Evolutionary conservation across 2,113 vertebrate genomes (phyloP).

Genomic region (Gila orcuttii): DNA sequence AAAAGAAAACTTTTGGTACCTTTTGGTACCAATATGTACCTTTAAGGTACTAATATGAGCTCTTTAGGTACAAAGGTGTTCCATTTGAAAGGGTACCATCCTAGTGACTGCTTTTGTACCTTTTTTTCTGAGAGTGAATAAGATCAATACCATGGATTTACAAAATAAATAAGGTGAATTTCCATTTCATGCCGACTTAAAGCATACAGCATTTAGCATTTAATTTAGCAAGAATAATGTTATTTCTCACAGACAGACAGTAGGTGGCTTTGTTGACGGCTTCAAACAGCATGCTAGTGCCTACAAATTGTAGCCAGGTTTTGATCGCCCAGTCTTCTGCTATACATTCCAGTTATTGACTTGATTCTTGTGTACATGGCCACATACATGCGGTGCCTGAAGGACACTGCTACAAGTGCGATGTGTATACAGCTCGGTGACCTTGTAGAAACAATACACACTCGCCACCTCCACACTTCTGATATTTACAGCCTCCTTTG

Average conservation of each 20-base stretch:
- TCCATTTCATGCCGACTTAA: neutral
- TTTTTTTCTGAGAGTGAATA: no score
- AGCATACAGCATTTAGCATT: neutral
- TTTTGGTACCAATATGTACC: no score
- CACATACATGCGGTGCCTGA: conserved; percentile 26
- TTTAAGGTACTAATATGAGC: no score
- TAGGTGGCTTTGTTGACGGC: neutral
- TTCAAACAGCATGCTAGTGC: neutral
- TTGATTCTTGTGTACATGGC: neutral
- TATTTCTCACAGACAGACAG: neutral
- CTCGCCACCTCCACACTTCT: conserved; percentile 50
- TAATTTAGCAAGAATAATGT: neutral
- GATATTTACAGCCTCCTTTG: conserved; percentile 54
- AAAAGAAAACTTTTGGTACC: no score
- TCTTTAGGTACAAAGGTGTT: no score
- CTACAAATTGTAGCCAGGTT: neutral
- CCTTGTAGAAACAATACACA: conserved; percentile 56
- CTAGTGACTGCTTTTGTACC: no score
- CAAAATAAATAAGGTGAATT: neutral
- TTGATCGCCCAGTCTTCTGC: neutral
- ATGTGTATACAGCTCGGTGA: conserved; percentile 39
- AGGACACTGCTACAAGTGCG: conserved; percentile 49
- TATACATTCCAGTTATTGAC: conserved; percentile 4
- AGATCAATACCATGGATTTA: neutral
- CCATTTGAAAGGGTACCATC: no score